Conservation (phyloP, 2,113 vertebrate genomes). For the Eupsittula cactorum region DNA sequence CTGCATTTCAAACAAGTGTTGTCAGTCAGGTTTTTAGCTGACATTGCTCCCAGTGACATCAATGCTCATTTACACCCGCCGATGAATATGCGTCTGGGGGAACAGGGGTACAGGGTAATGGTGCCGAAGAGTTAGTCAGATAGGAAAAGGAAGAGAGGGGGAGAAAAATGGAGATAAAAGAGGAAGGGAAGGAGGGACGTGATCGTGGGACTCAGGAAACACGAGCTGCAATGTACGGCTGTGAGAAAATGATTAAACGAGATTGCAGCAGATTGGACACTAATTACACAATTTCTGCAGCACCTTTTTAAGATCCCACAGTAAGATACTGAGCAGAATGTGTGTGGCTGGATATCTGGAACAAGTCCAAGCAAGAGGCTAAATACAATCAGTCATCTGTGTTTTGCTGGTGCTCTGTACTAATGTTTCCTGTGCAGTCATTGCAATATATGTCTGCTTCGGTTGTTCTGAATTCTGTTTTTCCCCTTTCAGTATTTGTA, state of each 20-base stretch:
- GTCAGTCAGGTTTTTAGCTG: constrained; percentile 12
- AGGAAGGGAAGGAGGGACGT: neutral
- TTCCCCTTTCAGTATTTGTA: neutral
- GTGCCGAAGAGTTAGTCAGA: neutral
- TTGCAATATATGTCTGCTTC: neutral
- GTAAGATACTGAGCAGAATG: constrained; percentile 27
- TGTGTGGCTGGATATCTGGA: constrained; percentile 17
- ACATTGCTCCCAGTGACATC: neutral
- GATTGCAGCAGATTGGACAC: constrained; percentile 45
- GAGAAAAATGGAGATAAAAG: constrained; percentile 30
- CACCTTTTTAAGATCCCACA: constrained; percentile 51
- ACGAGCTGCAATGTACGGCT: neutral
- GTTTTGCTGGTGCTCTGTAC: neutral
- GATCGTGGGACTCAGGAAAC: constrained; percentile 22
- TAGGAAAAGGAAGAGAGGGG: constrained; percentile 14
- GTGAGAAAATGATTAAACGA: constrained; percentile 44
- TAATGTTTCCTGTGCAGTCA: constrained; percentile 24
- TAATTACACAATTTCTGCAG: constrained; percentile 36
- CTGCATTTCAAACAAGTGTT: constrained; percentile 36
- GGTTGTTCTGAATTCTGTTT: neutral
- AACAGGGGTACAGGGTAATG: neutral
- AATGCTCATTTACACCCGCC: neutral
- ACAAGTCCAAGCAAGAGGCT: constrained; percentile 27
- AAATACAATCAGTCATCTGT: constrained; percentile 22
- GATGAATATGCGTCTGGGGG: constrained; percentile 20